Evolutionary conservation across 2,888 invertebrate species (phyloP).

Genomic region (Masnerella sp.): DNA sequence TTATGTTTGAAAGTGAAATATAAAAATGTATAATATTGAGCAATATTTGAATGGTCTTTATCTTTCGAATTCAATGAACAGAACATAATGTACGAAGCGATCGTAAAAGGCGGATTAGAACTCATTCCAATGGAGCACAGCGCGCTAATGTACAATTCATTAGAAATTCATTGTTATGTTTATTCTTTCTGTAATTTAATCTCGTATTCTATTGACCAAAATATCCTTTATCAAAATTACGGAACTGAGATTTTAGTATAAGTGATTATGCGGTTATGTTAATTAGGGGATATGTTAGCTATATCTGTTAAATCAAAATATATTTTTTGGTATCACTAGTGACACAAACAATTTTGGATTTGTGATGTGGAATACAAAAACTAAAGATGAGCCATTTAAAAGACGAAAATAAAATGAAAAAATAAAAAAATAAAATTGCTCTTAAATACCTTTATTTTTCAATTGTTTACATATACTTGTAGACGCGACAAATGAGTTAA

Average conservation of each 20-base stretch:
- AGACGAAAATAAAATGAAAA: too few species aligned
- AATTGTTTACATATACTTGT: too few species aligned
- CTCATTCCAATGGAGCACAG: not conserved
- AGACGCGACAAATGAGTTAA: too few species aligned
- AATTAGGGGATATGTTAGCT: not conserved
- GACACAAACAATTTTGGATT: conserved; percentile 12
- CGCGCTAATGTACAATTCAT: conserved; percentile 13
- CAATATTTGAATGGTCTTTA: conserved; percentile 15
- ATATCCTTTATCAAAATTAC: not conserved
- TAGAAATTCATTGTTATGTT: conserved; percentile 3
- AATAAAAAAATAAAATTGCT: too few species aligned
- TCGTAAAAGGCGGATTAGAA: not conserved
- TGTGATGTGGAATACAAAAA: not conserved
- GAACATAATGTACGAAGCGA: not conserved
- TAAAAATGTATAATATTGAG: not conserved
- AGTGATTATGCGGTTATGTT: not conserved
- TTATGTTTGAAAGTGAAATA: not conserved
- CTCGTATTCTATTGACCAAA: too few species aligned
- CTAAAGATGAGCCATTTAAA: not conserved
- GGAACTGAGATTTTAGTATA: conserved; percentile 1
- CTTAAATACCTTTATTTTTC: too few species aligned
- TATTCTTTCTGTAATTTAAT: not conserved
- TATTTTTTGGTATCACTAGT: conserved; percentile 29
- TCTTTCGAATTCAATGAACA: conserved; percentile 1
- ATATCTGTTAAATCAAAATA: not conserved